Evolutionary conservation across 1,140 invertebrate species (phyloP).

Genomic region (Conus ventricosus): DNA sequence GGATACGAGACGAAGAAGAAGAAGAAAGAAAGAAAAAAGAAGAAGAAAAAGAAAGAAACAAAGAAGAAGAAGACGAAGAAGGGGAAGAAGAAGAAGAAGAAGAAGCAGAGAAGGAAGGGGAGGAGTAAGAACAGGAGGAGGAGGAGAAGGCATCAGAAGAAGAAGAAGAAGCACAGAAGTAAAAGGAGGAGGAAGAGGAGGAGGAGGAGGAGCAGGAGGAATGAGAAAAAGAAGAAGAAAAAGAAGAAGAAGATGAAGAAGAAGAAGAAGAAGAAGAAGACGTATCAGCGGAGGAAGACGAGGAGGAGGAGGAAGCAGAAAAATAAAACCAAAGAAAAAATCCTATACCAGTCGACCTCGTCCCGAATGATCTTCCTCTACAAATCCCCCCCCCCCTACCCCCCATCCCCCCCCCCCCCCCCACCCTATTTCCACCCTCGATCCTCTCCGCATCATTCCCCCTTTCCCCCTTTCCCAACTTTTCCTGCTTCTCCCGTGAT

Average conservation of each 20-base stretch:
- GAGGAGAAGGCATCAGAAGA: background rate
- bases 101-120: background rate
- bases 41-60: background rate
- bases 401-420: too few relatives aligned
- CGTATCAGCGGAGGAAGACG: too few relatives aligned
- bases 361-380: too few relatives aligned
- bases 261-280: too few relatives aligned
- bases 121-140: background rate
- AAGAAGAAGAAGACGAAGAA: background rate
- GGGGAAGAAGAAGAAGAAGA: background rate
- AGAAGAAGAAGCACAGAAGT: background rate
- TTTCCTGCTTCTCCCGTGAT: too few relatives aligned
- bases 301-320: too few relatives aligned
- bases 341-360: too few relatives aligned
- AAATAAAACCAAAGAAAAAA: too few relatives aligned
- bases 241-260: conserved; percentile 2
- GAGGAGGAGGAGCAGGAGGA: background rate
- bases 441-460: too few relatives aligned
- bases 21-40: background rate
- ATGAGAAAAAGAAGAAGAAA: background rate
- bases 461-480: too few relatives aligned
- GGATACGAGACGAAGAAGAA: background rate
- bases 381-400: too few relatives aligned
- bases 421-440: too few relatives aligned
- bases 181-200: background rate